These are phyloP conservation scores for Dromococcyx pavoninus DNA, from an alignment of 2,797 vertebrate genomes.

Conservation along the genomic window DNA sequence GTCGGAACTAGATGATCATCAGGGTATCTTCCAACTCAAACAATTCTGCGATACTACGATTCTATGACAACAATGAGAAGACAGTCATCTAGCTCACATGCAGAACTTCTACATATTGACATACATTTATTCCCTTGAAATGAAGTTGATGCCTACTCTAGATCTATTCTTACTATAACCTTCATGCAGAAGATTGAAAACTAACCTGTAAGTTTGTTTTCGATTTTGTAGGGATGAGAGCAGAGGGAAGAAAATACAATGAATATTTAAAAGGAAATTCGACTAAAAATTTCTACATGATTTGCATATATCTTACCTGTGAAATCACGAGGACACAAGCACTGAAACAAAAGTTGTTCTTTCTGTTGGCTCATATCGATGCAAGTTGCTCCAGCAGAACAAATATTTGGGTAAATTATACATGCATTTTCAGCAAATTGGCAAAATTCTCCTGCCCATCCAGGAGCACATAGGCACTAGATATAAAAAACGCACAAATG, in stretches of 20 bases:
- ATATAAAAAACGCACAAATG: background rate
- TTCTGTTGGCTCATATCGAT: slow-evolving; percentile 72
- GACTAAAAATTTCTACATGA: background rate
- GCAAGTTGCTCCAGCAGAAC: slow-evolving; percentile 78
- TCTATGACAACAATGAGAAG: background rate
- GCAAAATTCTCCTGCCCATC: slow-evolving; percentile 80
- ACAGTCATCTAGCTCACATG: background rate
- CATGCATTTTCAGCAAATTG: slow-evolving; percentile 79
- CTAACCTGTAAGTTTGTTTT: background rate
- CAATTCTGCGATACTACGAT: too few relatives aligned
- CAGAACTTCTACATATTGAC: background rate
- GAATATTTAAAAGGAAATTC: background rate
- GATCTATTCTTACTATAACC: background rate
- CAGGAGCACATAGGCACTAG: slow-evolving; percentile 80
- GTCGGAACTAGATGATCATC: too few relatives aligned
- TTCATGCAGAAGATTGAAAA: background rate
- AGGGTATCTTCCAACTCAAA: too few relatives aligned
- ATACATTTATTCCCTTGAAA: background rate
- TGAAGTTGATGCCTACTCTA: background rate
- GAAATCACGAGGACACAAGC: slow-evolving; percentile 75
- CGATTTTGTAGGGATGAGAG: background rate
- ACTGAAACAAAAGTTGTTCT: slow-evolving; percentile 71
- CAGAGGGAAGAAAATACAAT: background rate
- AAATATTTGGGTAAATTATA: slow-evolving; percentile 74
- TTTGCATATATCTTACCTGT: slow-evolving; percentile 72